Evolutionary conservation across 2,113 vertebrate species (phyloP), one percentile per base, ranked within the genome.

Genomic region (Notothenia coriiceps): DNA sequence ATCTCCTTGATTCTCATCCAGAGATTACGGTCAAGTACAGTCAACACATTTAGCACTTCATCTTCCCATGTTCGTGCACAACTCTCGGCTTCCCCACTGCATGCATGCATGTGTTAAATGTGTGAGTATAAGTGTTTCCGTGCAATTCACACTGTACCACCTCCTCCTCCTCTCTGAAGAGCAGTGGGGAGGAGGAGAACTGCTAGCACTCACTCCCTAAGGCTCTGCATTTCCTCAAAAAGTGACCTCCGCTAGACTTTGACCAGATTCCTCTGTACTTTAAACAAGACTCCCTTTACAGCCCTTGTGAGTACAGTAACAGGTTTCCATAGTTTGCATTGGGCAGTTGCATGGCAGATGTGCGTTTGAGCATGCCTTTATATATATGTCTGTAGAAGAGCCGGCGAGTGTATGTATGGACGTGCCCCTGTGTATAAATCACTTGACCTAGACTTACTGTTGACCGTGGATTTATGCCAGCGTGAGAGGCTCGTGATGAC

Each of bases 261-360:
- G 83, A 88, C 80, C 91, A 91, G 87, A 93, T 93, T 90, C 84
- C 89, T 79, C 78, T 70, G 18, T 89, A 88, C 83, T 94, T 90
- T 94, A 93, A 95, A 93, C 92, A 93, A 91, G 78, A 91, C 92
- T 90, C 91, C 91, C 91, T 86, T 91, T 87, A 87, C 84, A 77
- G 77, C 75, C 49, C 85, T 66, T 61, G 84, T 52, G 77, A 88
- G 80, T 92, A 91, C 91, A 93, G 92, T 94, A 89, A 92, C 90
- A 84, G 77, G 83, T 90, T 83, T 91, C 74, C 80, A 68, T 49
- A 64, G 86, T 55, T 80, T 82, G 84, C 50, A n/a, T 75, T 13
- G 70, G 57, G 65, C 64, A 78, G 80, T 78, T 82, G 70, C 67
- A 22, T 74, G 73, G 76, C 79, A 80, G 69, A 79, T 82, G 79